Base-by-base conservation (phyloP, 2,888 invertebrate species). In the Cheilosia scutellata region DNA sequence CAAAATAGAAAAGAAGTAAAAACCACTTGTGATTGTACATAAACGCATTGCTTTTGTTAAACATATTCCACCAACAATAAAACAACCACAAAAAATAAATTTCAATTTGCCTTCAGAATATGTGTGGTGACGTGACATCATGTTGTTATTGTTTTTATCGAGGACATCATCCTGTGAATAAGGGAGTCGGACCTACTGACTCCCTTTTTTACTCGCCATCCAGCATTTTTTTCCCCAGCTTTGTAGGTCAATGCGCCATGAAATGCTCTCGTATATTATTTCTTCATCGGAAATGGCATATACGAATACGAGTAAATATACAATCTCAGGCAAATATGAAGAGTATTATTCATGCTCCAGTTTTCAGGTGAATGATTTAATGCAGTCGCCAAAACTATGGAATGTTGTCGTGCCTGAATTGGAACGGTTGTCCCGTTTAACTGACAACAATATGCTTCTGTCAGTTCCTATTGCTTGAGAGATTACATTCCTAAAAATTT, bases 351-450 rank as follows among this genome's bases (percentile, higher is more conserved):
- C 57, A 76, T 70, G 76, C 63, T 76, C 76, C 57, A 82, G 68
- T 75, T 76, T 70, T 76, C 76, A 62, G 62, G 79, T 74, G 79
- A 74, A 74, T 78, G 70, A 71, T 77, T 77, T 62, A 62, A 78
- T 63, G 63, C 47, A 68, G 63, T 63, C 63, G n/a, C 63, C 44
- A 37, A 79, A 79, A 60, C 66, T 29, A 53, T 78, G 49, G 25
- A 63, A 71, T 51, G 27, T 42, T 71, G 33, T 49, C 29, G 40
- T 42, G 31, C 20, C 27, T 49, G 51, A 79, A 65, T 60, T 65
- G 37, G 58, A 72, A 60, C 58, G 33, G 51, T 65, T 71, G 71
- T 63, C 31, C 71, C 40, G 11, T 72, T 57, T 58, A 58, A 51
- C 70, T 62, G 62, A 44, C 71, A 77, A 63, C 63, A 78, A 62